Base-by-base conservation (phyloP, 2,888 invertebrate species). In the Chromoteleia sp. region DNA sequence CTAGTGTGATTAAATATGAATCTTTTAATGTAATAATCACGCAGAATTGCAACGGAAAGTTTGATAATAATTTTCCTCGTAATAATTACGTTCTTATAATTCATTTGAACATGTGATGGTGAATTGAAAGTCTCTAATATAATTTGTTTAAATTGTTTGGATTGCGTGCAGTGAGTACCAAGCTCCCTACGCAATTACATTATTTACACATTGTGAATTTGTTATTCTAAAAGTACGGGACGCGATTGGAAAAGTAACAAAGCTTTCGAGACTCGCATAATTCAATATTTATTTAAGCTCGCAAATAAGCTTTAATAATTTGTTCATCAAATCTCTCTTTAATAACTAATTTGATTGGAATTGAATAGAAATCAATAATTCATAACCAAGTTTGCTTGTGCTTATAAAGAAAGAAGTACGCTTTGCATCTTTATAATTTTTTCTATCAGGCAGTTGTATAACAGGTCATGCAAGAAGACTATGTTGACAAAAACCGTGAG, bases 401-500 rank as follows among this genome's bases (percentile, higher is more conserved):
- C 8, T 52, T 15, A 19, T n/a, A 17, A 45, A 19, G 41, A 14
- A 41, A 41, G 41, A 14, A 5, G 14, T 14, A 41, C 15, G 5
- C 3, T 14, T 4, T 14, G 4, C 6, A 15, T 15, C 25, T 21
- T 50, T 50, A 50, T 50, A 6, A 25, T 29, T 50, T 21, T 25
- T 50, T 43, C 43, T 50, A 25, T 50, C 25, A 29, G 14, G 25
- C 25, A 50, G 25, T 29, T 45, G 25, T 50, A 50, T 50, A 50
- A 50, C 25, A 50, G 50, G 50, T 50, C 50, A 50, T 50, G 21
- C 25, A 45, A 45, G 43, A 45, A 45, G 17, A 45, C 43, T 10
- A 3, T 19, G 10, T 19, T 50, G 50, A 50, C 14, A 50, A 50
- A 50, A 50, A 50, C 43, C 6, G 29, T 8, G 25, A 25, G 25